These are phyloP conservation scores for Tryphoninae sp. DNA, from an alignment of 2,888 invertebrate genomes.

Conservation along the genomic window DNA sequence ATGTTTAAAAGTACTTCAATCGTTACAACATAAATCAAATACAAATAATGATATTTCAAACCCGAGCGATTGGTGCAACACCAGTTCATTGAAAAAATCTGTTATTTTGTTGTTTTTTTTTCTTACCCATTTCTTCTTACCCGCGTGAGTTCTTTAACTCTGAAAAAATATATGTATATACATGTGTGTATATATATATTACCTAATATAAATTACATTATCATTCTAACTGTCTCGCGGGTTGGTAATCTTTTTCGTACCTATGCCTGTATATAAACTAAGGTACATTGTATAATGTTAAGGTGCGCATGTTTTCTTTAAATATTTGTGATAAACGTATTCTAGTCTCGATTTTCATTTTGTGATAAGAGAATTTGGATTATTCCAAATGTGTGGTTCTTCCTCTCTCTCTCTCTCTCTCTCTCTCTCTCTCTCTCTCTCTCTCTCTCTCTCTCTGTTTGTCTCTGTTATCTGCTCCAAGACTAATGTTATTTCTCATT, in stretches of 20 bases:
- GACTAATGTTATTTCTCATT: not conserved
- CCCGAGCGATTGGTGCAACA: slow-evolving; percentile 29
- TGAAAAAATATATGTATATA: slow-evolving; percentile 55
- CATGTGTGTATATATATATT: slow-evolving; percentile 27
- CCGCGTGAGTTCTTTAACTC: slow-evolving; percentile 43
- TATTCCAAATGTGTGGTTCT: not conserved
- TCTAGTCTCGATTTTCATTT: not conserved
- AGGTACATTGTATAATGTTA: not conserved
- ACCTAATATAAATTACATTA: slow-evolving; percentile 38
- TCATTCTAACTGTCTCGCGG: not conserved
- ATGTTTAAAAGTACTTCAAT: not conserved
- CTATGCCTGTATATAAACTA: not conserved
- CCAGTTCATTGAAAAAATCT: slow-evolving; percentile 34
- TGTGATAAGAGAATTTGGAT: not conserved
- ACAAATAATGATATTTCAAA: slow-evolving; percentile 14
- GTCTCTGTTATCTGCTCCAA: no score
- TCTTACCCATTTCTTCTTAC: slow-evolving; percentile 31
- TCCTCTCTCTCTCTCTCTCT: not conserved
- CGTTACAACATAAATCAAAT: slow-evolving; percentile 4
- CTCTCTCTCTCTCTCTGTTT: not conserved
- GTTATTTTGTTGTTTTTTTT: slow-evolving; percentile 9
- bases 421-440: slow-evolving; percentile 10
- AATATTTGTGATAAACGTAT: not conserved
- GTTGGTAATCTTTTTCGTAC: not conserved
- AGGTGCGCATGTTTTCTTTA: slow-evolving; percentile 28